Conservation (phyloP, 2,113 vertebrate genomes). For the Caretta caretta region DNA sequence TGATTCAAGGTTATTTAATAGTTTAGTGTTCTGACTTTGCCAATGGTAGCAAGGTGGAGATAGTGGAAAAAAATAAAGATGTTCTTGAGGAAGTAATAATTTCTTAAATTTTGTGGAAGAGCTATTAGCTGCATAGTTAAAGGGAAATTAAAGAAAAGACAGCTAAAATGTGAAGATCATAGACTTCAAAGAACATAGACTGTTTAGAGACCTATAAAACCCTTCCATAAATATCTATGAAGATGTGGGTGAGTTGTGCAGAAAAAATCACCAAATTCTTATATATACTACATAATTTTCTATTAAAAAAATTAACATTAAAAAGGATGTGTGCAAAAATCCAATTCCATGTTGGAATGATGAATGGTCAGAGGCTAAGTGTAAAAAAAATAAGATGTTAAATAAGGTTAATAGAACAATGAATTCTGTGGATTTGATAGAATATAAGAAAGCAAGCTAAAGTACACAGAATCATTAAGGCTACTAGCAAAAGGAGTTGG, state of each 20-base stretch:
- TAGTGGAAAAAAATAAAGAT: not conserved
- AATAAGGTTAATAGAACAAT: slow-evolving; percentile 59
- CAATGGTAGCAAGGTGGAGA: not conserved
- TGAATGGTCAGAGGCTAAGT: slow-evolving; percentile 36
- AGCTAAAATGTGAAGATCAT: not conserved
- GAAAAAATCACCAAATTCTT: not conserved
- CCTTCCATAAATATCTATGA: not conserved
- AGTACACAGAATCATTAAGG: slow-evolving; percentile 52
- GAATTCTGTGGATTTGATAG: slow-evolving; percentile 58
- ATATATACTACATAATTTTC: not conserved
- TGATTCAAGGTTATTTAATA: not conserved
- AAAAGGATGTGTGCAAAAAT: slow-evolving; percentile 13
- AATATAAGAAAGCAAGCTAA: slow-evolving; percentile 44
- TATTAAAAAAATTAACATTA: slow-evolving; percentile 1
- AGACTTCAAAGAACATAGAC: not conserved
- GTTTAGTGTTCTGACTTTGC: not conserved
- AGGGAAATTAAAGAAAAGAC: not conserved
- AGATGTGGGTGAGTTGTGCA: not conserved
- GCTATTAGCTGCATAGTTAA: not conserved
- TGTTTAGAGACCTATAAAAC: not conserved
- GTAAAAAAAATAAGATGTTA: slow-evolving; percentile 65
- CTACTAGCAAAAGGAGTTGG: slow-evolving; percentile 63
- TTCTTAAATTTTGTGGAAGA: not conserved
- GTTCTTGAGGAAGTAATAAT: not conserved
- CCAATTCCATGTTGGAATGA: slow-evolving; percentile 13